phyloP scores from a whole-genome alignment of 2,113 vertebrate genomes.

The Hemiscyllium ocellatum region DNA sequence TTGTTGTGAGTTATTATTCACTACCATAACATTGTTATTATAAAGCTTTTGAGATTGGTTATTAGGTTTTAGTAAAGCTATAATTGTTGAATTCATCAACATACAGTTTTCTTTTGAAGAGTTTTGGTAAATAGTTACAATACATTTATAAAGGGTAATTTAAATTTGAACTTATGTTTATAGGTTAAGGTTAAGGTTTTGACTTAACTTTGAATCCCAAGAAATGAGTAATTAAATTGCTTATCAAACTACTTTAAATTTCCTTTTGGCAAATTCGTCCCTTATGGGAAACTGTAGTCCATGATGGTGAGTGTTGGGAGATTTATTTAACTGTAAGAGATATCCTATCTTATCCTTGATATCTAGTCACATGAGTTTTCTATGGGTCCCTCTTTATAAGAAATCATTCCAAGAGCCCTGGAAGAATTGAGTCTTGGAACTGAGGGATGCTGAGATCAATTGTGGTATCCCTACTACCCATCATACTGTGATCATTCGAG shows the following conservation, averaged over 20 bases:
- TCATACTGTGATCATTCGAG: not conserved
- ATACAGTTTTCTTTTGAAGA: not conserved
- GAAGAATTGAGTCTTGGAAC: not conserved
- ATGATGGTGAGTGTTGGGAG: not conserved
- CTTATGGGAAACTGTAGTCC: not conserved
- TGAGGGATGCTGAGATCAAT: not conserved
- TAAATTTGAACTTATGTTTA: constrained; percentile 19
- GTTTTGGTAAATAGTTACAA: not conserved
- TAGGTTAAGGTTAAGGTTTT: not conserved
- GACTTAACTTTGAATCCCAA: not conserved
- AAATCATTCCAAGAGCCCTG: not conserved
- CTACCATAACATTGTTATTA: not conserved
- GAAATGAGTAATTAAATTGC: not conserved
- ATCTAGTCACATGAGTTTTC: not conserved
- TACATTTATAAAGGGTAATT: not conserved
- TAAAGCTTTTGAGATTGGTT: not conserved
- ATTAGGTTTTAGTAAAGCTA: not conserved
- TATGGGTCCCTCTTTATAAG: not conserved
- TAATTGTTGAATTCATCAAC: not conserved
- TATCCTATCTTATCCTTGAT: not conserved
- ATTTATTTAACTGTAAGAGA: not conserved
- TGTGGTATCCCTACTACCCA: not conserved
- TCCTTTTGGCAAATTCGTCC: not conserved
- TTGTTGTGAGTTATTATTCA: not conserved
- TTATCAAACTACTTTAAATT: constrained; percentile 6